Conservation (phyloP, 92 coral and sea anemone genomes). For the Porites lobata region DNA sequence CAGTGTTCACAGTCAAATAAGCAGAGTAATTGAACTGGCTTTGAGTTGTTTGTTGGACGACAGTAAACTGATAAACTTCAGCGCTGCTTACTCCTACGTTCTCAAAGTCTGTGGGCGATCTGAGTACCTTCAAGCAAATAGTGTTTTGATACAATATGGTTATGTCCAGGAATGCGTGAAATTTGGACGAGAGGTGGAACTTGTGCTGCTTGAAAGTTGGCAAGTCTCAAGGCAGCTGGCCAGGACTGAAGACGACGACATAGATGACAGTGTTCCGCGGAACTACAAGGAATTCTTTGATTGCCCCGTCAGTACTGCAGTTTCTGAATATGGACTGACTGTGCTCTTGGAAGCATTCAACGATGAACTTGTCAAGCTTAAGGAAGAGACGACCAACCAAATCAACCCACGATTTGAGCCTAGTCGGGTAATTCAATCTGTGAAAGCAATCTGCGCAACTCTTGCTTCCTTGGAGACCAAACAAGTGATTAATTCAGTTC, state of each 20-base stretch:
- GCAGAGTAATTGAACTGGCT: conserved; percentile 76
- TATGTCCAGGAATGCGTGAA: conserved; percentile 91
- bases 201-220: conserved; percentile 92
- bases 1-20: conserved; percentile 73
- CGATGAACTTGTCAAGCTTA: conserved; percentile 81
- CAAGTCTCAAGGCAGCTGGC: conserved; percentile 83
- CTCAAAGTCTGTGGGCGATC: conserved; percentile 95
- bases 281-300: conserved; percentile 96
- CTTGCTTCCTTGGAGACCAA: conserved; percentile 91
- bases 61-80: conserved; percentile 41
- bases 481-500: conserved; percentile 84
- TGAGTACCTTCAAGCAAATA: conserved; percentile 85
- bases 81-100: conserved; percentile 66
- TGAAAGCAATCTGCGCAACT: conserved; percentile 93
- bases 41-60: conserved; percentile 80
- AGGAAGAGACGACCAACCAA: conserved; percentile 75
- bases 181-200: conserved; percentile 76
- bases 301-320: conserved; percentile 88
- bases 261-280: conserved; percentile 76
- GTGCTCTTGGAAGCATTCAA: conserved; percentile 89
- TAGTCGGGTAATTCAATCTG: conserved; percentile 89
- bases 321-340: conserved; percentile 89
- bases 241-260: conserved; percentile 86
- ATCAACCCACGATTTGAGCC: conserved; percentile 87
- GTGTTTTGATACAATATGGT: conserved; percentile 91